Evolutionary conservation across 2,113 vertebrate species (phyloP).

Genomic region (Cranoglanis bouderius): DNA sequence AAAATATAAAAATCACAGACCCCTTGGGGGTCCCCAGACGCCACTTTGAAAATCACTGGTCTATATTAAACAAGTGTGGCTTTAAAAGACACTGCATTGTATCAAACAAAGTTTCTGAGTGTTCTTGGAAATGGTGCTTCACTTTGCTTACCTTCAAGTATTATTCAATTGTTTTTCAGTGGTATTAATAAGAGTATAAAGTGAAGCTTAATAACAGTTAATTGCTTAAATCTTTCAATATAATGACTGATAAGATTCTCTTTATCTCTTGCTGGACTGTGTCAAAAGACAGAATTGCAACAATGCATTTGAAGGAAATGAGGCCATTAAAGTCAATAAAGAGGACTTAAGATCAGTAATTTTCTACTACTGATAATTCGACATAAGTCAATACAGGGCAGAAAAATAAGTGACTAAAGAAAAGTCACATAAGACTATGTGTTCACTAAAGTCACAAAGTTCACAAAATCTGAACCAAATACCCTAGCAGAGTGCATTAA

Average conservation of each 20-base stretch:
- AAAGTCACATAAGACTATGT: constrained; percentile 4
- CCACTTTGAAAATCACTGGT: not conserved
- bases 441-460: not conserved
- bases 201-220: not conserved
- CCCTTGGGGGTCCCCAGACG: too few relatives aligned
- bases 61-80: too few relatives aligned
- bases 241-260: not conserved
- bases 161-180: not conserved
- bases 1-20: too few relatives aligned
- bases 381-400: constrained; percentile 16
- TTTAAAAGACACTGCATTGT: too few relatives aligned
- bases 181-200: not conserved
- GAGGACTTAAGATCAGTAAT: constrained; percentile 2
- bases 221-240: not conserved
- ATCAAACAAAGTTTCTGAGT: too few relatives aligned
- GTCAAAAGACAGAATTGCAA: constrained; percentile 20
- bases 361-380: constrained; percentile 13
- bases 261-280: not conserved
- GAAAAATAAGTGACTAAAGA: constrained; percentile 2
- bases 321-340: constrained; percentile 37
- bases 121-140: too few relatives aligned
- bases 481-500: not conserved
- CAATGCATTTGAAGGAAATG: constrained; percentile 25
- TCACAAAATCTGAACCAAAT: not conserved
- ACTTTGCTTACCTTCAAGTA: not conserved